Conservation (phyloP, 2,888 invertebrate genomes). For the Sycophila texana region DNA sequence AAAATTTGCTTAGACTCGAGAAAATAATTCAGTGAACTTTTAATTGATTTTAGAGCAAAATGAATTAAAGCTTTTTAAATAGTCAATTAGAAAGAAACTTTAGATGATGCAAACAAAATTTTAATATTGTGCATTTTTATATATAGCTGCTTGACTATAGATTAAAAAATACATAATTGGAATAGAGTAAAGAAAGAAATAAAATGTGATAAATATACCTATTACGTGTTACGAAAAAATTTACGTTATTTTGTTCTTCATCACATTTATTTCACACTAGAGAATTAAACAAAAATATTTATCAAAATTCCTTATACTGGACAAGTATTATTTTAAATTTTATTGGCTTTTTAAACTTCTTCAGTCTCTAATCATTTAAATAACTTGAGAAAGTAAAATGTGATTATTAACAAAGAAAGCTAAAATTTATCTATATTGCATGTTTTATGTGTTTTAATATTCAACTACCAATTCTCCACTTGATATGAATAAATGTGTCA, state of each 20-base stretch:
- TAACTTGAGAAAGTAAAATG: not conserved
- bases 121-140: not conserved
- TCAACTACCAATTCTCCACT: constrained; percentile 1
- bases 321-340: constrained; percentile 40
- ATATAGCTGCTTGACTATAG: constrained; percentile 40
- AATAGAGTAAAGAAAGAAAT: constrained; percentile 48
- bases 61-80: constrained; percentile 14
- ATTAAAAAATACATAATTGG: not conserved
- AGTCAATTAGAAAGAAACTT: constrained; percentile 15
- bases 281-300: not conserved
- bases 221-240: not conserved
- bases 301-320: constrained; percentile 23
- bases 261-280: constrained; percentile 41
- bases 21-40: constrained; percentile 12
- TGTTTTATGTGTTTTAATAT: constrained; percentile 38
- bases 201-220: not conserved
- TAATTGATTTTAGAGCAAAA: constrained; percentile 18
- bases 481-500: constrained; percentile 27
- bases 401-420: not conserved
- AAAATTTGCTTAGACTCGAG: constrained; percentile 19
- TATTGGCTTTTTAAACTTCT: constrained; percentile 32
- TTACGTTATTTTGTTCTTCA: not conserved
- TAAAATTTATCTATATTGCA: constrained; percentile 29
- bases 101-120: not conserved
- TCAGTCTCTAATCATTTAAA: constrained; percentile 19